Conservation (phyloP, 2,113 vertebrate genomes). For the Phaetusa simplex region DNA sequence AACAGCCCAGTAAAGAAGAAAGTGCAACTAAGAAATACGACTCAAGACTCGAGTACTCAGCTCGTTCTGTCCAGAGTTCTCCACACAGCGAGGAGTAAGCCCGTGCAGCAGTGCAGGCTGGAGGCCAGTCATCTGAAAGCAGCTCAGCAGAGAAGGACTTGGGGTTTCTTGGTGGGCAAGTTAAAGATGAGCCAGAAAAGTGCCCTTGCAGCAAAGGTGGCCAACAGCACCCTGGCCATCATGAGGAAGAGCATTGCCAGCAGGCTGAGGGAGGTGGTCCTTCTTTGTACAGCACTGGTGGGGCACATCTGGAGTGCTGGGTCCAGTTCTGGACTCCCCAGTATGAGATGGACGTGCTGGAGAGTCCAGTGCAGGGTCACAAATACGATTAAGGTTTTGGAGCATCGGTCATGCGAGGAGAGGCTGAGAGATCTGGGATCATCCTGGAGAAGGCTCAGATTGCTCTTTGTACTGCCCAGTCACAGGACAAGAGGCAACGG, state of each 20-base stretch:
- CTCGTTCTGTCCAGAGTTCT: neutral
- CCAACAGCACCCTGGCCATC: neutral
- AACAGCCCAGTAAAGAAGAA: neutral
- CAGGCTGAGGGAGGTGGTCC: neutral
- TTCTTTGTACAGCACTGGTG: neutral
- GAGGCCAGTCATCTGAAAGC: neutral
- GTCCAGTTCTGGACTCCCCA: neutral
- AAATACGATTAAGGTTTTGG: neutral
- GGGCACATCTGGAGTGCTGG: neutral
- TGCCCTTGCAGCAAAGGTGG: neutral
- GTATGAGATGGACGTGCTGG: neutral
- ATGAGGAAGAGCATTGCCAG: too few species aligned
- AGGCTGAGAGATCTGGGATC: neutral
- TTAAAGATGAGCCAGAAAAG: neutral
- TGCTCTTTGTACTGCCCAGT: neutral
- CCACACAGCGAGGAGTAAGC: neutral
- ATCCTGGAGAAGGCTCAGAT: neutral
- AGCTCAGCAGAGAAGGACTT: neutral
- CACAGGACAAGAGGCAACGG: neutral
- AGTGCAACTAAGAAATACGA: neutral
- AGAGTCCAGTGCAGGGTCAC: neutral
- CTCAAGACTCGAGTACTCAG: neutral
- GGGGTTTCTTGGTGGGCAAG: neutral
- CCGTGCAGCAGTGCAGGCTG: neutral
- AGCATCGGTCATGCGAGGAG: rapidly evolving